Evolutionary conservation across 2,888 invertebrate species (phyloP), one percentile per base, ranked within the genome.

Genomic region (Smittia sp.): DNA sequence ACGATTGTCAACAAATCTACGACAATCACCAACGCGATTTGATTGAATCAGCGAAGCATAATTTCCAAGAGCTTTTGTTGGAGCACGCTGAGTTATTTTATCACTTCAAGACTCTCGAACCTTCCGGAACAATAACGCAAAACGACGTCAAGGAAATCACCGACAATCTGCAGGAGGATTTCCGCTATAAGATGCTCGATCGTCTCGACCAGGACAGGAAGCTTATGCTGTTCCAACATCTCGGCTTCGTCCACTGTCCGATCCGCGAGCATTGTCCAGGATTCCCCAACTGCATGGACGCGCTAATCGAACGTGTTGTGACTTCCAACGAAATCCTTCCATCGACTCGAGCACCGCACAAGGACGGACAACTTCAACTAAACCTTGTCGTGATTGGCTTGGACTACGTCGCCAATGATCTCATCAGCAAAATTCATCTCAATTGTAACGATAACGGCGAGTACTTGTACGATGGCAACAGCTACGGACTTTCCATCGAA

Each of bases 241-340:
- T 97, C 58, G 96, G 96, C 74, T 98, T 98, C 83, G 92, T 97
- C 74, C 96, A 97, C 83, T 94, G 94, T 81, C 96, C 97, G 13
- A 93, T 95, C 81, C 85, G 93, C 73, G 96, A 96, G 81, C 94
- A 96, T 81, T 98, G 98, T 80, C 96, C 96, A 13, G 93, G 95
- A 63, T 92, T 89, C 79, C 88, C 91, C 67, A 92, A 90, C 80
- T 92, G 92, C 79, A 90, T 91, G 86, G 92, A 92, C 80, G 87
- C 89, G 75, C 84, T 91, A 69, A 89, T 92, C 77, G 90, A 91
- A 80, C 85, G 90, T 78, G 86, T 90, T 78, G 83, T 91, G 76
- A 86, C 86, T 75, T 87, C 88, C 52, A 78, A 79, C 67, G 89
- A 89, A 83, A 76, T 63, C 75, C 76, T 79, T 32, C 79, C 77